Evolutionary conservation across 2,797 vertebrate species (phyloP).

Genomic region (Taeniopygia guttata): DNA sequence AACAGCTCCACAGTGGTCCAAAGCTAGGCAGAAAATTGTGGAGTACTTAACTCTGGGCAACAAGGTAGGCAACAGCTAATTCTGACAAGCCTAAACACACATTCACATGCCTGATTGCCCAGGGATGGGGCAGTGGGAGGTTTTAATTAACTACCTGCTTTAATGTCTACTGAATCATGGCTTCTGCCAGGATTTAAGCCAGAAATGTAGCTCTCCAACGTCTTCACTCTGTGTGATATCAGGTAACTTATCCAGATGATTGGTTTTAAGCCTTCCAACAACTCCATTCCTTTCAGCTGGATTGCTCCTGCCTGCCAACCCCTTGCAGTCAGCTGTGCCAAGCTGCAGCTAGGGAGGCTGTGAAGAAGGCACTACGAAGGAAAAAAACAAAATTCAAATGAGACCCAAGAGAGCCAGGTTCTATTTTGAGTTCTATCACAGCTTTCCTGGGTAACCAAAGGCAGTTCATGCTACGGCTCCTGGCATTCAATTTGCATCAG

Average conservation of each 20-base stretch:
- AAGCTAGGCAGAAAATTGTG: background rate
- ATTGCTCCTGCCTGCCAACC: background rate
- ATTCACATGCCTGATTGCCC: background rate
- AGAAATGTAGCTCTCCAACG: background rate
- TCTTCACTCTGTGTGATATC: background rate
- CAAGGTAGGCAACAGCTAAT: background rate
- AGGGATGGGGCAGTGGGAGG: background rate
- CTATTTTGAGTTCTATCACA: background rate
- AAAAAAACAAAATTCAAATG: background rate
- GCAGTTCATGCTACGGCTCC: background rate
- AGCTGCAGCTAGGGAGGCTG: background rate
- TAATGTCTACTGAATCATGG: background rate
- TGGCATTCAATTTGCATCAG: background rate
- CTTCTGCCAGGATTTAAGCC: background rate
- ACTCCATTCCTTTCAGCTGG: background rate
- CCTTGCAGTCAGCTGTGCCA: background rate
- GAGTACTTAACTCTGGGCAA: background rate
- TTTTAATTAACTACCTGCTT: background rate
- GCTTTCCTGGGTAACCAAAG: background rate
- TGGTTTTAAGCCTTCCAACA: background rate
- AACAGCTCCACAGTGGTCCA: background rate
- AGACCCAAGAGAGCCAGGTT: background rate
- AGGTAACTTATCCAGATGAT: background rate
- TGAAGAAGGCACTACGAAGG: background rate
- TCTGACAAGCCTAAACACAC: background rate